Conservation (phyloP, 2,113 vertebrate genomes). For the Serinus canaria region DNA sequence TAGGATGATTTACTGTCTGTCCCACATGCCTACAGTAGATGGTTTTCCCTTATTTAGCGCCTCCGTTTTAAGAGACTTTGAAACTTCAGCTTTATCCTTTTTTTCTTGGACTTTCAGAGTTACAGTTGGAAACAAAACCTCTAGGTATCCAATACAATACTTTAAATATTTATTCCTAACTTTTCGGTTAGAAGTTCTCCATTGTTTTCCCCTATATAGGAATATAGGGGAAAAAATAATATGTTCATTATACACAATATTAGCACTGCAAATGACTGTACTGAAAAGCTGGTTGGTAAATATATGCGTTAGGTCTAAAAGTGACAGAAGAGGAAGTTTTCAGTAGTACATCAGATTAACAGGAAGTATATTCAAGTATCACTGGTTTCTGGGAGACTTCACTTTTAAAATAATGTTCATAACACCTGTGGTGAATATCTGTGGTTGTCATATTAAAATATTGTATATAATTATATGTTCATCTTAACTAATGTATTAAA, state of each 20-base stretch:
- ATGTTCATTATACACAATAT: background rate
- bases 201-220: background rate
- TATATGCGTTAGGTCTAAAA: background rate
- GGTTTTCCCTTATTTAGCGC: background rate
- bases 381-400: background rate
- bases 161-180: background rate
- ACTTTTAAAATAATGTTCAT: background rate
- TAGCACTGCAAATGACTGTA: background rate
- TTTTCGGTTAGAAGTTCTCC: background rate
- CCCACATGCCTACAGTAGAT: background rate
- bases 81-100: background rate
- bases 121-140: background rate
- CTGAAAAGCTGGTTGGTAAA: background rate
- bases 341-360: background rate
- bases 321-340: background rate
- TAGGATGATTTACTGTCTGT: background rate
- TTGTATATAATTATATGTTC: background rate
- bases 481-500: background rate
- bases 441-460: background rate
- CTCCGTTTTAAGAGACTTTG: background rate
- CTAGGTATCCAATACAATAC: background rate
- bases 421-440: background rate
- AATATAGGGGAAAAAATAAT: background rate
- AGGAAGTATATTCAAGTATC: background rate
- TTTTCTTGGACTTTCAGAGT: background rate